phyloP scores from a whole-genome alignment of 2,113 vertebrate genomes.

The Alouatta palliata region DNA sequence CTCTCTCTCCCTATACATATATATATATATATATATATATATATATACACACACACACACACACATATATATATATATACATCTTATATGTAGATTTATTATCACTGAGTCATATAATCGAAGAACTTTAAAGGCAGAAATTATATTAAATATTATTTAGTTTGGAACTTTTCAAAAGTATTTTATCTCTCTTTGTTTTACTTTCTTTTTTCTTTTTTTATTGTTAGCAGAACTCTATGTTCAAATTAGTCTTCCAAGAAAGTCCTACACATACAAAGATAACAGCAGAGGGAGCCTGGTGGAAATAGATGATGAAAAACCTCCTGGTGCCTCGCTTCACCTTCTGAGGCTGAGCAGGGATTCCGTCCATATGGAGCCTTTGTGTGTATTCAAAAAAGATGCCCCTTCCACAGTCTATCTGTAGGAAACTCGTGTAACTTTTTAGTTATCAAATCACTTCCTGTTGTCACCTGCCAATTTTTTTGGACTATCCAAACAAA shows the following conservation, averaged over 20 bases:
- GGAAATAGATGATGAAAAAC: not conserved
- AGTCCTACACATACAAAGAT: not conserved
- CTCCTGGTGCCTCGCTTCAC: accelerated
- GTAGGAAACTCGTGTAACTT: not conserved
- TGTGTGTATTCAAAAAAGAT: not conserved
- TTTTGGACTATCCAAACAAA: not conserved
- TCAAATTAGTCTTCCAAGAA: not conserved
- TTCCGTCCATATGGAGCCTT: not conserved
- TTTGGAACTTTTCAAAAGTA: not conserved
- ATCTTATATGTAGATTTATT: not conserved
- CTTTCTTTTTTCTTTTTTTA: not conserved
- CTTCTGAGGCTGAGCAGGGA: not conserved
- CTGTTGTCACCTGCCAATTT: not conserved
- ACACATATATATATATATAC: no score
- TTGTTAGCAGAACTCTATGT: not conserved
- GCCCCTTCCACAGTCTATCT: not conserved
- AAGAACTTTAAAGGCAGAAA: not conserved
- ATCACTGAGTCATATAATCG: no score
- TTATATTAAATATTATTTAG: not conserved
- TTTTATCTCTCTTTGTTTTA: not conserved
- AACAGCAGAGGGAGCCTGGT: not conserved
- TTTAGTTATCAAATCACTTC: not conserved
- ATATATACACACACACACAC: not conserved
- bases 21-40: not conserved
- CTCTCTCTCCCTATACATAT: not conserved